Conservation (phyloP, 2,888 invertebrate genomes). For the Drosophila neonasuta region DNA sequence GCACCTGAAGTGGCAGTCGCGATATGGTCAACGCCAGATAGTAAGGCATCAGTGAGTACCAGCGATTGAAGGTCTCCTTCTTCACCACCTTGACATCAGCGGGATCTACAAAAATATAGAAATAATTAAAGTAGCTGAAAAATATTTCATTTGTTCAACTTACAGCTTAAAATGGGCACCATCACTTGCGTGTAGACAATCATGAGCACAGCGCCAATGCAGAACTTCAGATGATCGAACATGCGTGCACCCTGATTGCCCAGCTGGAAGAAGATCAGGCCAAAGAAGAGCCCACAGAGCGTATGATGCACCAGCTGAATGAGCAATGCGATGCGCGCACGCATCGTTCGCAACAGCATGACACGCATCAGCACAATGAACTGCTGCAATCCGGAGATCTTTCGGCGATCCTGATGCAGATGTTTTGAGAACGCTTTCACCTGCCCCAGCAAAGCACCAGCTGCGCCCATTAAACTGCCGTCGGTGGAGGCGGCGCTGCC, state of each 20-base stretch:
- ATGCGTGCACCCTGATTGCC: slow-evolving; percentile 86
- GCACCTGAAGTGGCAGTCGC: slow-evolving; percentile 84
- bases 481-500: slow-evolving; percentile 70
- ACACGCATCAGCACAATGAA: slow-evolving; percentile 84
- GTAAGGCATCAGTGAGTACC: slow-evolving; percentile 86
- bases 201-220: slow-evolving; percentile 86
- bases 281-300: slow-evolving; percentile 84
- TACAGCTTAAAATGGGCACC: slow-evolving; percentile 87
- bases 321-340: slow-evolving; percentile 85
- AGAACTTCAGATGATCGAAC: slow-evolving; percentile 87
- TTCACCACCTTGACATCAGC: slow-evolving; percentile 87
- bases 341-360: slow-evolving; percentile 85
- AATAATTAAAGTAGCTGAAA: background rate
- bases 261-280: slow-evolving; percentile 85
- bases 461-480: slow-evolving; percentile 70
- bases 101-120: slow-evolving; percentile 83
- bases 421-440: slow-evolving; percentile 83
- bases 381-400: slow-evolving; percentile 84
- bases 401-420: slow-evolving; percentile 80
- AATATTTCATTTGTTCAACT: slow-evolving; percentile 78
- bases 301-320: slow-evolving; percentile 86
- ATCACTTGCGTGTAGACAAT: slow-evolving; percentile 87
- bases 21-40: slow-evolving; percentile 86
- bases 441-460: slow-evolving; percentile 82
- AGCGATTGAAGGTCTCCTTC: slow-evolving; percentile 88